Base-by-base conservation (phyloP, 2,888 invertebrate genomes). In the Pterostichus niger region DNA sequence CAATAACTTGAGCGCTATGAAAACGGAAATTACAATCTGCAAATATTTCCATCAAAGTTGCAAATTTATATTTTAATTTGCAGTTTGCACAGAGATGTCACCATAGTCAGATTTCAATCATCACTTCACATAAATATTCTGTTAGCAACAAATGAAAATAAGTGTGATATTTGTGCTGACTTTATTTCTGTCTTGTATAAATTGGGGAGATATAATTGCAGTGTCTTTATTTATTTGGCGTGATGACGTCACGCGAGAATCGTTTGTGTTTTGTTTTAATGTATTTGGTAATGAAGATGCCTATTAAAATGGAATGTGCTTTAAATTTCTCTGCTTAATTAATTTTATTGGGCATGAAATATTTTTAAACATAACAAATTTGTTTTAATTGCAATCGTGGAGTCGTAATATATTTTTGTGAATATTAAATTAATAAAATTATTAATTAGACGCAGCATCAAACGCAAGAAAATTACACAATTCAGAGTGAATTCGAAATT, bases 231-330 rank as follows among this genome's bases (percentile, higher is more conserved):
- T 59, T 59, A 24, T 59, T 24, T 59, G 31, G 59, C 24, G 10
- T 17, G 59, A 24, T 71, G 71, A 71, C 71, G 71, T 71, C 71
- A 71, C 44, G 11, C 11, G 31, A 71, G 13, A 13, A 59, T 17
- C 59, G 31, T 59, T 59, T 59, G 59, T 71, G 17, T 15, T 10
- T 71, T 71, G 71, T 46, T 46, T 13, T 35, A 46, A 46, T 71
- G 71, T 71, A 71, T 46, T 71, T 46, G 71, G 46, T 71, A 71
- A 71, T 71, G 71, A 71, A 71, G 71, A 44, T 17, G 71, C 71
- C 71, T 71, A 71, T 71, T 71, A 71, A 71, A 71, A 17, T 10
- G 44, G 49, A 71, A 71, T 71, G 49, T 71, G 49, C 64, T 64
- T 64, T 49, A 49, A 59, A 59, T 59, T 71, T 17, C 46, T 5